These are phyloP conservation scores for Orgyia antiqua DNA, from an alignment of 2,888 invertebrate species.

Conservation along the genomic window DNA sequence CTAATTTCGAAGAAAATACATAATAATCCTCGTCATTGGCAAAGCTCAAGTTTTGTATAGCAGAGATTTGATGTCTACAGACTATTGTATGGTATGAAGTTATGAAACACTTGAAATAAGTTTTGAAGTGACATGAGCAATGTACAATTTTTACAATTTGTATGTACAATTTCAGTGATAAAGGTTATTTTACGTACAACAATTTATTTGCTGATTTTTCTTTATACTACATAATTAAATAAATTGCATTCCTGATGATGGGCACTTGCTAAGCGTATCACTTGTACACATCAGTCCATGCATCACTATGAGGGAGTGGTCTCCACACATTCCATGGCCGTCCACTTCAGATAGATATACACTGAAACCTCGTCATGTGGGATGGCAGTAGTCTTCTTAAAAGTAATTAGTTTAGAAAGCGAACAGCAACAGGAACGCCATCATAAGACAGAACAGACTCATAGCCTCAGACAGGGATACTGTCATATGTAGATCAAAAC, in stretches of 20 bases:
- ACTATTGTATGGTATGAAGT: no score
- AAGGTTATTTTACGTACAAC: conserved; percentile 69
- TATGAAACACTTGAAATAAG: no score
- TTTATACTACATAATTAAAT: conserved; percentile 77
- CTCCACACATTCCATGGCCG: conserved; percentile 70
- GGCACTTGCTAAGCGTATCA: conserved; percentile 63
- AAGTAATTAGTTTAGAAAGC: conserved; percentile 89
- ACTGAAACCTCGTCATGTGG: conserved; percentile 71
- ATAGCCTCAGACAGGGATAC: conserved; percentile 99
- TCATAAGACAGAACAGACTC: conserved; percentile 99
- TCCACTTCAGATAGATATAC: conserved; percentile 72
- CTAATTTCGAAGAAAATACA: no score
- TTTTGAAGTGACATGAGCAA: no score
- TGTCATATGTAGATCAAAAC: no score
- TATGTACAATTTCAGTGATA: no score
- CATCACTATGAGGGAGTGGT: conserved; percentile 75
- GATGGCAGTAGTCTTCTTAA: conserved; percentile 78
- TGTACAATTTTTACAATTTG: no score
- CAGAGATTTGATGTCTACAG: no score
- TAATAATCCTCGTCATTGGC: no score
- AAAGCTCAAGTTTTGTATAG: no score
- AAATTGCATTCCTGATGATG: conserved; percentile 73
- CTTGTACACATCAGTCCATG: conserved; percentile 70
- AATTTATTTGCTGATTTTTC: conserved; percentile 70
- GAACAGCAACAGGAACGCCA: conserved; percentile 98